A percentile compares a stretch with the other conserved stretches of the same genome.
These are phyloP conservation scores for Chiloscyllium plagiosum DNA, from an alignment of 2,113 vertebrate species.

Conservation along the genomic window DNA sequence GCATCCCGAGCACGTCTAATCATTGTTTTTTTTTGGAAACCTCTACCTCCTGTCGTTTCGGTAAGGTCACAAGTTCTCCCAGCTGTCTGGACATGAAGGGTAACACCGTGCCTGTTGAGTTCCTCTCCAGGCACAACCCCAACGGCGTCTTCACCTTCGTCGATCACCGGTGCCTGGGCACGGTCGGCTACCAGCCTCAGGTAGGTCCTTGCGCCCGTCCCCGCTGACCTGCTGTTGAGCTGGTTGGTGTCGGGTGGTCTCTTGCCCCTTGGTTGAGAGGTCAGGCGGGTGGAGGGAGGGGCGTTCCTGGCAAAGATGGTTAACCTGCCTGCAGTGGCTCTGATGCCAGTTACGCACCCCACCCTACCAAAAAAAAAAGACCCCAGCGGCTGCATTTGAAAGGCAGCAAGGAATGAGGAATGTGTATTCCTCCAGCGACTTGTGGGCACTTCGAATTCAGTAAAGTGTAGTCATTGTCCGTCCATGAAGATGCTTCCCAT, in stretches of 20 bases:
- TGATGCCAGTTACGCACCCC: no score
- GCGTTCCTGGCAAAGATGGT: no score
- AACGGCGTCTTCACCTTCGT: slow-evolving; percentile 88
- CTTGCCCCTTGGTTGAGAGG: background rate
- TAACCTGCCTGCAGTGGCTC: no score
- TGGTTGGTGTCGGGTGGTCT: background rate
- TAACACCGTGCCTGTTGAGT: slow-evolving; percentile 80
- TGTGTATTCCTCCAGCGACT: no score
- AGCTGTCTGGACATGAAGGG: slow-evolving; percentile 74
- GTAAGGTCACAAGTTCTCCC: slow-evolving; percentile 85
- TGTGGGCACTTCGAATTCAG: no score
- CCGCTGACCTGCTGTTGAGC: background rate
- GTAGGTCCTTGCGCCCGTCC: slow-evolving; percentile 50
- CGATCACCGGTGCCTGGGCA: slow-evolving; percentile 83
- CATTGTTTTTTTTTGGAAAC: no score
- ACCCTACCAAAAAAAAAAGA: no score
- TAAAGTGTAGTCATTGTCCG: no score
- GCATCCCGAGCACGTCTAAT: slow-evolving; percentile 87
- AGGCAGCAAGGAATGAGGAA: no score
- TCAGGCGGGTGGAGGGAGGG: background rate
- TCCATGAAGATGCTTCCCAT: no score
- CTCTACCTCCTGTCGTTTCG: background rate
- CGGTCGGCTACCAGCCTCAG: slow-evolving; percentile 88
- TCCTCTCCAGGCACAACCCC: slow-evolving; percentile 90
- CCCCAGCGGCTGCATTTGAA: no score